Evolutionary conservation across 2,113 vertebrate genomes (phyloP).

Genomic region (Paraplagusia blochii): DNA sequence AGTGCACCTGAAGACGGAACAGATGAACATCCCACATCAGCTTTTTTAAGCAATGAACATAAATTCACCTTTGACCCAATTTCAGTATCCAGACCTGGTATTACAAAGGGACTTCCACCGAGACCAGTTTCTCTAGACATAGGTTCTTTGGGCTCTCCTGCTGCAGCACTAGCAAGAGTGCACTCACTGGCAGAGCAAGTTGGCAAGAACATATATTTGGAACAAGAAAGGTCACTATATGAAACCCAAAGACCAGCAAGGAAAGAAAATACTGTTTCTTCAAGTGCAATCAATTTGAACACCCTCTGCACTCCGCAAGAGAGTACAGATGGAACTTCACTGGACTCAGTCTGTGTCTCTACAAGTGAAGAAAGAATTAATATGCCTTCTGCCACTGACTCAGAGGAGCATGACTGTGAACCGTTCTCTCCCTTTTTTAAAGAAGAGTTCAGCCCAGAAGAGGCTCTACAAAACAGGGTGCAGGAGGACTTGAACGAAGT

Average conservation of each 20-base stretch:
- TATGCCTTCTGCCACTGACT: slow-evolving; percentile 41
- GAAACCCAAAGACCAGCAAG: slow-evolving; percentile 17
- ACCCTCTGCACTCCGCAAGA: slow-evolving; percentile 20
- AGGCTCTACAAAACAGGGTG: slow-evolving; percentile 17
- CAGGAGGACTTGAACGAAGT: slow-evolving; percentile 34
- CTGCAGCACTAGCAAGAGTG: slow-evolving; percentile 29
- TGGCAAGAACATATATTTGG: neutral
- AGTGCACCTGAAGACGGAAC: slow-evolving; percentile 13
- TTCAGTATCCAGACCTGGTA: slow-evolving; percentile 18
- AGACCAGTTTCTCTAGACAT: slow-evolving; percentile 10
- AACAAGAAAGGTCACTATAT: slow-evolving; percentile 6
- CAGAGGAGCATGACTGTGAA: slow-evolving; percentile 47
- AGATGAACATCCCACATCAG: neutral
- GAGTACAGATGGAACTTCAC: slow-evolving; percentile 24
- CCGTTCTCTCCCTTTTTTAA: neutral
- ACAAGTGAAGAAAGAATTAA: slow-evolving; percentile 51
- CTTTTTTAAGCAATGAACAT: slow-evolving; percentile 10
- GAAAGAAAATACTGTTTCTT: slow-evolving; percentile 1
- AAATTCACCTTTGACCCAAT: slow-evolving; percentile 16
- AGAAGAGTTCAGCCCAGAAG: slow-evolving; percentile 44
- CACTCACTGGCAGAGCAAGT: slow-evolving; percentile 44
- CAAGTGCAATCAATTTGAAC: slow-evolving; percentile 4
- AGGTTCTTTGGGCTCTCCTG: neutral
- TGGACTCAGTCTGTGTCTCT: slow-evolving; percentile 38
- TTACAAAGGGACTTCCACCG: neutral